Percentiles rank a stretch among this genome's conserved stretches.
Conservation (phyloP, 2,797 vertebrate species). For the Xenops minutus region DNA sequence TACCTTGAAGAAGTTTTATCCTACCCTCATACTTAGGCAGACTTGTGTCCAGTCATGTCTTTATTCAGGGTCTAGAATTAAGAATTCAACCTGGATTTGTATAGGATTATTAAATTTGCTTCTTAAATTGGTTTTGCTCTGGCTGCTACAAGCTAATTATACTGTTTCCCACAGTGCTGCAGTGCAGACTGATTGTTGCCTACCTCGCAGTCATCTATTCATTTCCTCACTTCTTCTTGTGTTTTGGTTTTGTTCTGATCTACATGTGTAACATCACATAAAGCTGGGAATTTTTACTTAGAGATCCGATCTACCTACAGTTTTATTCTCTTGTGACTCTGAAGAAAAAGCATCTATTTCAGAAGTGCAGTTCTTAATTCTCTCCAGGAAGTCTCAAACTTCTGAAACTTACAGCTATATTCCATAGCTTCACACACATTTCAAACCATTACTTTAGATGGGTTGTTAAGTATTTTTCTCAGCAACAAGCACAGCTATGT, state of each 20-base stretch:
- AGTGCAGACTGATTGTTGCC: not conserved
- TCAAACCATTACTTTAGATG: not conserved
- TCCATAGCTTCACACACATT: not conserved
- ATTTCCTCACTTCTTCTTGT: conserved; percentile 8
- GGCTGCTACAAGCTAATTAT: not conserved
- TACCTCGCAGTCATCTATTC: not conserved
- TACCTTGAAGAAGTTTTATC: not conserved
- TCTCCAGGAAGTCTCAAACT: not conserved
- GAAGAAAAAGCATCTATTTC: not conserved
- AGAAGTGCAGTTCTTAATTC: not conserved
- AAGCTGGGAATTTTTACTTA: not conserved
- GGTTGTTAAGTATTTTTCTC: not conserved
- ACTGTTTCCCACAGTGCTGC: not conserved
- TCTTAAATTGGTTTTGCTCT: not conserved
- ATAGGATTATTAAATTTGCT: not conserved
- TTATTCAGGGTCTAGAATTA: not conserved
- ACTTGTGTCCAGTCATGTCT: not conserved
- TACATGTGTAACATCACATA: not conserved
- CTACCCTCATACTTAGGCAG: not conserved
- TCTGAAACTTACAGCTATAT: not conserved
- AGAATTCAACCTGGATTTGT: not conserved
- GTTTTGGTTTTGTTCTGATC: conserved; percentile 19
- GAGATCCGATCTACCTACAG: not conserved
- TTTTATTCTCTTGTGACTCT: not conserved
- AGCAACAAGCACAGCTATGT: not conserved